These are phyloP conservation scores for Drosophila pseudotakahashii DNA, from an alignment of 2,888 invertebrate genomes.

Conservation along the genomic window DNA sequence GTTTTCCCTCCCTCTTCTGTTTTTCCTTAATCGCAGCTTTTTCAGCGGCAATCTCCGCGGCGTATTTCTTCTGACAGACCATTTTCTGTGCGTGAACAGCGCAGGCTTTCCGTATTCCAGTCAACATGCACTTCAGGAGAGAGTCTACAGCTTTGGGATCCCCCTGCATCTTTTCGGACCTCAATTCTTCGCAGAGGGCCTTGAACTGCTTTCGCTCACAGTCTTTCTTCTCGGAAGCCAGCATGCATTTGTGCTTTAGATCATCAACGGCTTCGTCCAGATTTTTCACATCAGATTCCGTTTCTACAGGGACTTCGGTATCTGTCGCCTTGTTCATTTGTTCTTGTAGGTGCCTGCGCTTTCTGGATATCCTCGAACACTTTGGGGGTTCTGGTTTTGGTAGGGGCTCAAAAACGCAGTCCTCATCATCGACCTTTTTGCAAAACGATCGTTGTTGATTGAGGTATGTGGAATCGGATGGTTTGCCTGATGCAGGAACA, in stretches of 20 bases:
- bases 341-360: not conserved
- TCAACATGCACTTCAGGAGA: constrained; percentile 26
- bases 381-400: not conserved
- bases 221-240: not conserved
- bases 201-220: constrained; percentile 2
- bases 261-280: not conserved
- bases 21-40: not conserved
- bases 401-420: not conserved
- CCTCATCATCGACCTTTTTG: not conserved
- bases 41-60: constrained; percentile 1
- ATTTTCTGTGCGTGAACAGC: constrained; percentile 6
- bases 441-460: constrained; percentile 2
- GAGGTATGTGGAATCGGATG: not conserved
- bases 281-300: not conserved
- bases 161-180: not conserved
- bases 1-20: not conserved
- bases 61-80: constrained; percentile 4
- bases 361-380: constrained; percentile 14
- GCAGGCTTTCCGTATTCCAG: constrained; percentile 18
- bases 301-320: not conserved
- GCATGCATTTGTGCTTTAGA: not conserved
- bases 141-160: constrained; percentile 1
- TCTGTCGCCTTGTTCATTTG: not conserved
- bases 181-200: constrained; percentile 2
- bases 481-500: not conserved